Conservation (phyloP, 2,888 invertebrate genomes). For the Drosophila greeni region DNA sequence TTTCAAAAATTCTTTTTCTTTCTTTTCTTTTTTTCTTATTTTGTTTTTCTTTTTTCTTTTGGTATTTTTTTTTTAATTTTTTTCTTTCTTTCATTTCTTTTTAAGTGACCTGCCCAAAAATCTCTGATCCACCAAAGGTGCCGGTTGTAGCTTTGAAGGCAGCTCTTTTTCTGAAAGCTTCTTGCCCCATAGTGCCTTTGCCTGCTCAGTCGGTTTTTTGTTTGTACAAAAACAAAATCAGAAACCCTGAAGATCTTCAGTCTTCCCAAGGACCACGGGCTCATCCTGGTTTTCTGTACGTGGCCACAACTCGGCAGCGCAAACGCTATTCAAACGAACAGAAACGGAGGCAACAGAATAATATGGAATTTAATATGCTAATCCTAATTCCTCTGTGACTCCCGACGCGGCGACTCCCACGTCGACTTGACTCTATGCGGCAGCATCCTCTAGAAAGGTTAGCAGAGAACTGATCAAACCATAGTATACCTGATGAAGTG, state of each 20-base stretch:
- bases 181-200: slow-evolving; percentile 49
- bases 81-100: not conserved
- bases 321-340: not conserved
- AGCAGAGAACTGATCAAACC: slow-evolving; percentile 35
- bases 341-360: slow-evolving; percentile 34
- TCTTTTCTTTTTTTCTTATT: not conserved
- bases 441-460: slow-evolving; percentile 27
- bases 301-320: slow-evolving; percentile 16
- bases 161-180: not conserved
- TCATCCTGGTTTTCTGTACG: not conserved
- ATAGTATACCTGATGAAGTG: slow-evolving; percentile 89
- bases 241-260: not conserved
- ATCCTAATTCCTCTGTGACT: slow-evolving; percentile 32
- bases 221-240: not conserved
- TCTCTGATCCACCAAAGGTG: slow-evolving; percentile 13
- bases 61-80: not conserved
- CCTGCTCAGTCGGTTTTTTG: slow-evolving; percentile 20
- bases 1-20: not conserved
- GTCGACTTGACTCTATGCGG: slow-evolving; percentile 28
- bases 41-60: not conserved
- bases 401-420: slow-evolving; percentile 38
- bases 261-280: not conserved
- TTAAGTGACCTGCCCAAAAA: slow-evolving; percentile 13
- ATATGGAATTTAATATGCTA: slow-evolving; percentile 24
- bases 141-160: slow-evolving; percentile 13